Percentiles rank a stretch among this genome's conserved stretches.
phyloP scores from a whole-genome alignment of 2,797 vertebrate genomes.

The Acipenser ruthenus region DNA sequence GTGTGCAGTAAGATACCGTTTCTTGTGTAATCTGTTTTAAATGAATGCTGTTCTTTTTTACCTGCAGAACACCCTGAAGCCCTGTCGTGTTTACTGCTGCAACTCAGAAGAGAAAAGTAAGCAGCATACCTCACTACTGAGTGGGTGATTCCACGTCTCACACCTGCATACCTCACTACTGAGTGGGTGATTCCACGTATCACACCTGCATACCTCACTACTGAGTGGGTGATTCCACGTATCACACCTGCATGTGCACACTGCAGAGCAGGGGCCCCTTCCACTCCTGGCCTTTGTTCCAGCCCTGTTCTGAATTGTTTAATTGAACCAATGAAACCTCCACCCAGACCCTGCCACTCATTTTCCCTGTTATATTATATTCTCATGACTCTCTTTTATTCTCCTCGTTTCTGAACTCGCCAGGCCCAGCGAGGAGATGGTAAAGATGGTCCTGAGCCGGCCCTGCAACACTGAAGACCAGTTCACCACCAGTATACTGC shows the following conservation, averaged over 20 bases:
- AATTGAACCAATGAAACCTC: too few species aligned
- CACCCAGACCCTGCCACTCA: too few species aligned
- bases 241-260: background rate
- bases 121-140: constrained; percentile 20
- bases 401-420: rapidly evolving
- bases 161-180: background rate
- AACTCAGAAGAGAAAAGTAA: constrained; percentile 87
- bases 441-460: constrained; percentile 92
- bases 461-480: constrained; percentile 87
- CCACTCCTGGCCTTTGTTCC: background rate
- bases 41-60: background rate
- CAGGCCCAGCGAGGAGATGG: constrained; percentile 94
- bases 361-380: too few species aligned
- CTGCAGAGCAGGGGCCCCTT: background rate
- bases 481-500: constrained; percentile 91
- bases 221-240: background rate
- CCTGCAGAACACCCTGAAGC: constrained; percentile 84
- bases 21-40: too few species aligned
- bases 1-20: too few species aligned
- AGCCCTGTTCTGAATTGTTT: too few species aligned
- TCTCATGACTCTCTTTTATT: too few species aligned
- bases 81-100: constrained; percentile 82
- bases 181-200: too few species aligned
- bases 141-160: too few species aligned
- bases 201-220: too few species aligned